A percentile compares a stretch with the other conserved stretches of the same genome.
phyloP scores from a whole-genome alignment of 2,113 vertebrate species.

The Chauna torquata region DNA sequence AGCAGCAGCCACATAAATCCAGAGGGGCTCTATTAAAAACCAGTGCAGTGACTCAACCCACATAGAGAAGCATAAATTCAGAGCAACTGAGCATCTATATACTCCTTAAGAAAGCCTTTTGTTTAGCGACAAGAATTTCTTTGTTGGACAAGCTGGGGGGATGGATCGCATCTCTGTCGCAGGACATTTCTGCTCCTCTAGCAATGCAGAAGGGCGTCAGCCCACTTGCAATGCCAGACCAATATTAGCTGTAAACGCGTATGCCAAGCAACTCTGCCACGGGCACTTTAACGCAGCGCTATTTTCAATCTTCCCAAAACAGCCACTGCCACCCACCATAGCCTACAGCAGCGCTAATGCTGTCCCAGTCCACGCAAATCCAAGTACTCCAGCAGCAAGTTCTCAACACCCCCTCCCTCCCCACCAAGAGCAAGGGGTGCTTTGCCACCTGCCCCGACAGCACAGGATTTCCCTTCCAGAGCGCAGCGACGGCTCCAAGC shows the following conservation, averaged over 20 bases:
- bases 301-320: background rate
- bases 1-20: conserved; percentile 16
- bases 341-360: background rate
- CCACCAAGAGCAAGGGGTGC: background rate
- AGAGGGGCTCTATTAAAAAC: conserved; percentile 27
- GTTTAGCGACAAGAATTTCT: conserved; percentile 32
- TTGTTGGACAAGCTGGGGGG: background rate
- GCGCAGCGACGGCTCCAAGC: background rate
- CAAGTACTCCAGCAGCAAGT: background rate
- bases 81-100: background rate
- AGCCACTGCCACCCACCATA: background rate
- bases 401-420: background rate
- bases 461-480: background rate
- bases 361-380: background rate
- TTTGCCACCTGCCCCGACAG: background rate
- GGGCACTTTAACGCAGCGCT: background rate
- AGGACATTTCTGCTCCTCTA: background rate
- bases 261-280: background rate
- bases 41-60: conserved; percentile 10
- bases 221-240: background rate
- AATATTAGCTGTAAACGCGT: background rate
- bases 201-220: background rate
- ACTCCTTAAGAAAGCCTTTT: conserved; percentile 20
- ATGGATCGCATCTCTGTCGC: background rate
- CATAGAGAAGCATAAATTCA: background rate